A percentile compares a stretch with the other conserved stretches of the same genome.
Evolutionary conservation across 2,797 vertebrate genomes (phyloP).

Genomic region (Capromys pilorides): DNA sequence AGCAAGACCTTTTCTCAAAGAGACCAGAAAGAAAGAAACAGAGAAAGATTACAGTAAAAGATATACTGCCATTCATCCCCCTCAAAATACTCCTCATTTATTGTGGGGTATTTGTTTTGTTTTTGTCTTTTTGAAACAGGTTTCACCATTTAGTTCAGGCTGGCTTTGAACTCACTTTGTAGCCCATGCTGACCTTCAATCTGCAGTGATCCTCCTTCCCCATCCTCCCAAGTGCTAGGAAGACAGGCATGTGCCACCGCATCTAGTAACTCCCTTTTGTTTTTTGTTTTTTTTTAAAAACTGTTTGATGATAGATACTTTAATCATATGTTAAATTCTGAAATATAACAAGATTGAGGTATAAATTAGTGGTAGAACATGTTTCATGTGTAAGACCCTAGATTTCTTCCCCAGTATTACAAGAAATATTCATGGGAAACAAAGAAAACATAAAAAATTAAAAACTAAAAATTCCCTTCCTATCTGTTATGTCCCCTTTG

Average conservation of each 20-base stretch:
- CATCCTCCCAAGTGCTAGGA: too few relatives aligned
- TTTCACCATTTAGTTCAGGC: neutral
- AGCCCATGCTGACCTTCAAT: neutral
- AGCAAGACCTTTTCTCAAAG: neutral
- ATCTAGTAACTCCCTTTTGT: too few relatives aligned
- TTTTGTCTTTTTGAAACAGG: neutral
- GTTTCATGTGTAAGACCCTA: neutral
- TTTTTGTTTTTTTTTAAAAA: too few relatives aligned
- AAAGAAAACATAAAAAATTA: neutral
- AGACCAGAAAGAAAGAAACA: neutral
- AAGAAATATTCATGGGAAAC: neutral
- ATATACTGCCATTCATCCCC: neutral
- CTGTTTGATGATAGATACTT: neutral
- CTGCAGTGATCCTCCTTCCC: too few relatives aligned
- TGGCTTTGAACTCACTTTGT: neutral
- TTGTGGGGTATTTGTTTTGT: neutral
- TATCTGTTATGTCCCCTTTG: neutral
- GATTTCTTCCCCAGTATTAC: neutral
- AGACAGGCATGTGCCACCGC: too few relatives aligned
- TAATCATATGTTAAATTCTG: conserved; percentile 12
- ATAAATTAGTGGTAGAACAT: neutral
- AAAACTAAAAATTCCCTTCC: neutral
- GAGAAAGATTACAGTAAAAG: neutral
- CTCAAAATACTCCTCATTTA: neutral
- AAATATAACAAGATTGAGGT: neutral